phyloP scores from a whole-genome alignment of 2,113 vertebrate genomes.

The Porphyrio hochstetteri region DNA sequence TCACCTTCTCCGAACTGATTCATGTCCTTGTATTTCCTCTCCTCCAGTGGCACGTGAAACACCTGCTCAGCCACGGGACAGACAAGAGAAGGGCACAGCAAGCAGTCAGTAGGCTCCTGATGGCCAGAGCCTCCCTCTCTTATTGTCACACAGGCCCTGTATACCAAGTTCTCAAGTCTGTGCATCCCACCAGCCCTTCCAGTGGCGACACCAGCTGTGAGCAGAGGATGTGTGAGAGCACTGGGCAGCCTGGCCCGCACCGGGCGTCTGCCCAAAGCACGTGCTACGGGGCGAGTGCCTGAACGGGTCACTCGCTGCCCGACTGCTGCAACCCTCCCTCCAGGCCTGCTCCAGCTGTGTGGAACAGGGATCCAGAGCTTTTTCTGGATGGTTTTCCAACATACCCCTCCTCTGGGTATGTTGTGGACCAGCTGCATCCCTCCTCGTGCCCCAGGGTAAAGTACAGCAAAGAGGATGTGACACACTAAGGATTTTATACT shows the following conservation, averaged over 20 bases:
- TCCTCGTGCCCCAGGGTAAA: neutral
- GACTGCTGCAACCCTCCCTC: neutral
- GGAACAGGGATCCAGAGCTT: neutral
- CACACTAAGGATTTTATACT: neutral
- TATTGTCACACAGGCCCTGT: neutral
- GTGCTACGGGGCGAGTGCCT: neutral
- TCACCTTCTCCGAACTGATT: constrained; percentile 99
- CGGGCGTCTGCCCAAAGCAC: neutral
- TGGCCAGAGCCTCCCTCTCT: neutral
- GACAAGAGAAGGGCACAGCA: neutral
- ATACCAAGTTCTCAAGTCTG: neutral
- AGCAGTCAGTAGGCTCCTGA: neutral
- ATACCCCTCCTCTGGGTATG: too few species aligned
- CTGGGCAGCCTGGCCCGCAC: neutral
- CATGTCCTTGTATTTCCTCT: constrained; percentile 99
- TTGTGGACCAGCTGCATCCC: neutral
- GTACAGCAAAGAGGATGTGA: neutral
- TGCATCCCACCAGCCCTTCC: neutral
- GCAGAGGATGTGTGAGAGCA: neutral
- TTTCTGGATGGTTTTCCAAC: neutral
- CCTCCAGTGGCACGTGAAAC: constrained; percentile 97
- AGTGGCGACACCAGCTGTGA: neutral
- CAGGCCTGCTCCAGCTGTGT: neutral
- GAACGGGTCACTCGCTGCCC: neutral
- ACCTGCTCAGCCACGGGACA: constrained; percentile 76